Evolutionary conservation across 2,797 vertebrate genomes (phyloP).

Genomic region (Sebastes trivittatus): DNA sequence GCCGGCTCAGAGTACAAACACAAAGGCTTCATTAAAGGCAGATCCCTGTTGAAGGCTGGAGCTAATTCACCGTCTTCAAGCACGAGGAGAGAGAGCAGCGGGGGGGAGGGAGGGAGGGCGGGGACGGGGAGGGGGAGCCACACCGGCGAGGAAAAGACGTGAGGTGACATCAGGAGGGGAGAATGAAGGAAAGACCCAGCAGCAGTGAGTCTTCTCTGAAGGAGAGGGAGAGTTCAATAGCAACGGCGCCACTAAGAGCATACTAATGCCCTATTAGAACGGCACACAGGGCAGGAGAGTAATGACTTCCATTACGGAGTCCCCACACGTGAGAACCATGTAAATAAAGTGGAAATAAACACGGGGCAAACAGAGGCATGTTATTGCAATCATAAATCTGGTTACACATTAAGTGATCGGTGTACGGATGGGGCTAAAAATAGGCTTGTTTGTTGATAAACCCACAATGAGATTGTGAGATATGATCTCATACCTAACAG

Average conservation of each 20-base stretch:
- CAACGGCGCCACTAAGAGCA: constrained; percentile 42
- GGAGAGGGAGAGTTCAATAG: constrained; percentile 34
- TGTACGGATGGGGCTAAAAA: background rate
- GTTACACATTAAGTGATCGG: constrained; percentile 38
- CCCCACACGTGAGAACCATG: constrained; percentile 41
- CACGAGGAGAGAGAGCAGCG: constrained; percentile 23
- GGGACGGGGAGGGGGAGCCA: background rate
- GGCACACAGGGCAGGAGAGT: constrained; percentile 37
- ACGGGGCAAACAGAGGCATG: constrained; percentile 3
- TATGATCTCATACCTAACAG: background rate
- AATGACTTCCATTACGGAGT: constrained; percentile 59
- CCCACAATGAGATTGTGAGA: background rate
- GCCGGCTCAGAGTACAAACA: constrained; percentile 78
- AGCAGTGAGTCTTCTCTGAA: constrained; percentile 23
- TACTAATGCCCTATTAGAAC: constrained; percentile 62
- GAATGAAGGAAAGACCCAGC: constrained; percentile 9
- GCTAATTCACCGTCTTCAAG: constrained; percentile 69
- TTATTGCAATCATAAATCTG: constrained; percentile 58
- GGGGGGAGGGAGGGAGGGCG: background rate
- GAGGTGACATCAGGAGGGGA: constrained; percentile 30
- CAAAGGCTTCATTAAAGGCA: constrained; percentile 77
- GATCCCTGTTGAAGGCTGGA: constrained; percentile 67
- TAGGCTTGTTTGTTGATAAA: constrained; percentile 3
- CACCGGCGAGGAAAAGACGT: constrained; percentile 14
- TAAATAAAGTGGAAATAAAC: constrained; percentile 36